These are phyloP conservation scores for Trachops cirrhosus DNA, from an alignment of 2,797 vertebrate species.

Conservation along the genomic window DNA sequence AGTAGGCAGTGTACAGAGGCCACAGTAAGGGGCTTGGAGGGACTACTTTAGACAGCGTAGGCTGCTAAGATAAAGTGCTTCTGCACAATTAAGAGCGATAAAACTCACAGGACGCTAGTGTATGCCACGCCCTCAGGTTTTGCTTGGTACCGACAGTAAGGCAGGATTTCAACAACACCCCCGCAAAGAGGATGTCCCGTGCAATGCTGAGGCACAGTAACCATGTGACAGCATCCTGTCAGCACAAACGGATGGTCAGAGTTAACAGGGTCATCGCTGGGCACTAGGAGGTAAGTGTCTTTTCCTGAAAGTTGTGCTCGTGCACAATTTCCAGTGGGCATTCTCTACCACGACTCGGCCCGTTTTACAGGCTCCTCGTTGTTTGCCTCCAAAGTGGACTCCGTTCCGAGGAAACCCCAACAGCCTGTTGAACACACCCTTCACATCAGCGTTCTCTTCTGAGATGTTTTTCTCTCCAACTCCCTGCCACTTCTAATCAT, in stretches of 20 bases:
- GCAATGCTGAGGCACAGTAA: neutral
- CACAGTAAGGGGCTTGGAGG: too few relatives aligned
- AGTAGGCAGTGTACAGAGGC: accelerated
- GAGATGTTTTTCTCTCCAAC: conserved; percentile 73
- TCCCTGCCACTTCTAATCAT: conserved; percentile 67
- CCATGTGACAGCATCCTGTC: conserved; percentile 29
- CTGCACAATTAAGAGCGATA: neutral
- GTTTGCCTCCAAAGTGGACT: conserved; percentile 70
- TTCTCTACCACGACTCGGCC: conserved; percentile 61
- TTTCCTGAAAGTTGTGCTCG: conserved; percentile 33
- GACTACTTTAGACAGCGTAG: neutral
- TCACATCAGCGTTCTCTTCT: conserved; percentile 54
- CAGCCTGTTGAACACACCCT: conserved; percentile 73
- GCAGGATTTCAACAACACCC: neutral
- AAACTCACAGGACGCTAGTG: neutral
- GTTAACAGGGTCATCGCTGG: neutral
- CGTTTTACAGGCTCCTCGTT: conserved; percentile 69
- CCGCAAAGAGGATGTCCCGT: neutral
- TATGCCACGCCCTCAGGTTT: neutral
- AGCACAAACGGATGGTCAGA: conserved; percentile 1
- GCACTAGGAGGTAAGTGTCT: conserved; percentile 52
- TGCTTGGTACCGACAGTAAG: neutral
- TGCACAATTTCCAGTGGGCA: conserved; percentile 61
- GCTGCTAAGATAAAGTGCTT: neutral
- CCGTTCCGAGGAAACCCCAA: conserved; percentile 67